Percentiles rank a stretch among this genome's conserved stretches.
Conservation (phyloP, 2,113 vertebrate genomes). For the Myiopsitta monachus region DNA sequence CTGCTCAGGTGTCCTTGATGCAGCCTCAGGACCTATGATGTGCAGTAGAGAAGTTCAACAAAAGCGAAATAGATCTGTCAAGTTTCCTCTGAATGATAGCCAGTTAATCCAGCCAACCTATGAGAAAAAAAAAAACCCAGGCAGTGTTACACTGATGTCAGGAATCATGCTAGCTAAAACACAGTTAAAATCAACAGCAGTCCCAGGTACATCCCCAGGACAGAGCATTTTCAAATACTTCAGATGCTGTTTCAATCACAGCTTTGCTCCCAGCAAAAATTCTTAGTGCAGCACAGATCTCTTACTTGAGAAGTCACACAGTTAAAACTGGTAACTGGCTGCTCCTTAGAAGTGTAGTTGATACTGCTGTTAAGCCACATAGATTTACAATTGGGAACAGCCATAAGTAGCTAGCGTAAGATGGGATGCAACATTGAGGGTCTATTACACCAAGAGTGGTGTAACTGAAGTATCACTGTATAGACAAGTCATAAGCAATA, state of each 20-base stretch:
- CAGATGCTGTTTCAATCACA: neutral
- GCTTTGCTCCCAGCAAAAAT: neutral
- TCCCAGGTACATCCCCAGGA: neutral
- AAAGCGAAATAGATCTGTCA: slow-evolving; percentile 31
- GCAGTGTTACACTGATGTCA: neutral
- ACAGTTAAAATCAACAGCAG: neutral
- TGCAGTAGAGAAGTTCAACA: neutral
- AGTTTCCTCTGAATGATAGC: slow-evolving; percentile 26
- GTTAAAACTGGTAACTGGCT: neutral
- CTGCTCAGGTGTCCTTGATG: neutral
- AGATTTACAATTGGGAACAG: neutral
- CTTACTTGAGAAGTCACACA: neutral
- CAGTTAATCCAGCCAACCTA: slow-evolving; percentile 64
- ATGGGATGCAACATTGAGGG: neutral
- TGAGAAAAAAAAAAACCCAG: neutral
- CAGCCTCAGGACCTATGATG: neutral
- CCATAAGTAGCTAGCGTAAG: neutral
- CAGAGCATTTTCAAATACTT: neutral
- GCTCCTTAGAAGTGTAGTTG: neutral
- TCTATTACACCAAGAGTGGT: neutral
- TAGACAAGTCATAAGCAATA: neutral
- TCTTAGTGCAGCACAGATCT: neutral
- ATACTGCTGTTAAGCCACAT: neutral
- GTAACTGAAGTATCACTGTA: neutral
- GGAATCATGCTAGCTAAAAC: neutral